Conservation (phyloP, 2,113 vertebrate species). For the Colinus virginianus region DNA sequence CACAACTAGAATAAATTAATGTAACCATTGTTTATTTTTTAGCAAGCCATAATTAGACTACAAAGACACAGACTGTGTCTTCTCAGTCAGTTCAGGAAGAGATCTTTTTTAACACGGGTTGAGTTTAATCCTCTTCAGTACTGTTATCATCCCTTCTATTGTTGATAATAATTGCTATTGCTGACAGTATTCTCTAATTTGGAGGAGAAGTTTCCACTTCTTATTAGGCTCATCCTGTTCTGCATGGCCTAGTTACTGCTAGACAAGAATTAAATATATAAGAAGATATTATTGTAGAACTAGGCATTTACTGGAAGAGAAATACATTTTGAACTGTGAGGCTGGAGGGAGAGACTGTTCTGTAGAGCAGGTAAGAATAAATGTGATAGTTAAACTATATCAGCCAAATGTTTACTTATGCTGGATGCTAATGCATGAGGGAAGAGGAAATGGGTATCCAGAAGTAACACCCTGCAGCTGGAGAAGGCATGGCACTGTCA, state of each 20-base stretch:
- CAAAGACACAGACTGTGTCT: neutral
- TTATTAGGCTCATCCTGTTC: neutral
- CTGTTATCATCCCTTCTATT: neutral
- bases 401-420: neutral
- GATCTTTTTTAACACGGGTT: neutral
- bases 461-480: neutral
- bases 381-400: neutral
- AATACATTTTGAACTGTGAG: neutral
- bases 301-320: neutral
- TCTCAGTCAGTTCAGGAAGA: neutral
- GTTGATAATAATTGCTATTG: neutral
- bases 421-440: neutral
- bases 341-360: neutral
- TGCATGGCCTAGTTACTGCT: neutral
- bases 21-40: neutral
- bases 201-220: neutral
- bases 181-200: neutral
- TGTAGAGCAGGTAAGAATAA: neutral
- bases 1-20: neutral
- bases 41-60: neutral
- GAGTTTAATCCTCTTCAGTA: neutral
- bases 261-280: neutral
- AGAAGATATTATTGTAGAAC: neutral
- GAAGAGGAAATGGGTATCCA: neutral
- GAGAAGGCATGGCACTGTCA: neutral